Conservation (phyloP, 2,113 vertebrate genomes). For the Alectura lathami region DNA sequence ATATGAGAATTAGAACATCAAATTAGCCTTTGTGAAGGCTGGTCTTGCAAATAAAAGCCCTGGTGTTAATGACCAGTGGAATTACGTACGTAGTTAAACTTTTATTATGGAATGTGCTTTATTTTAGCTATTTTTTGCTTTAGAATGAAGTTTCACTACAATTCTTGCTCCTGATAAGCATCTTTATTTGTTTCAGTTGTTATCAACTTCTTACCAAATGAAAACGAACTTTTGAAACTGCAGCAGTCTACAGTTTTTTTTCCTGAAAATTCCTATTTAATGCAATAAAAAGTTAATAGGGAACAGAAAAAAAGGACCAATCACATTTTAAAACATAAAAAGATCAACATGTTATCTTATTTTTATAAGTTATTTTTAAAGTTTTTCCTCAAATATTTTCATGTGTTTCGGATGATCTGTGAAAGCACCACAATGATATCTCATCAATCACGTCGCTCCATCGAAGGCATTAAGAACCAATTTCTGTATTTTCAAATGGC, state of each 20-base stretch:
- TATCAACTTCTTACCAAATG: slow-evolving; percentile 17
- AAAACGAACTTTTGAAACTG: slow-evolving; percentile 43
- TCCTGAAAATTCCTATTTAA: slow-evolving; percentile 44
- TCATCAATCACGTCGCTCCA: neutral
- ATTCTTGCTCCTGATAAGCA: slow-evolving; percentile 17
- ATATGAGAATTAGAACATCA: neutral
- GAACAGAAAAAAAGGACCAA: slow-evolving; percentile 19
- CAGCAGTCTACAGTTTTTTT: neutral
- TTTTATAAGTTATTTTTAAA: neutral
- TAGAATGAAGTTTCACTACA: slow-evolving; percentile 10
- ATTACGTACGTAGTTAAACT: neutral
- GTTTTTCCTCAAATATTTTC: neutral
- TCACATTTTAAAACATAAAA: neutral
- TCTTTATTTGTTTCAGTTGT: slow-evolving; percentile 31
- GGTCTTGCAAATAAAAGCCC: slow-evolving; percentile 9
- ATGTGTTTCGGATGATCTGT: neutral
- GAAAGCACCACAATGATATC: neutral
- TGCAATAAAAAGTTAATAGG: slow-evolving; percentile 62
- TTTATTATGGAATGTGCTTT: slow-evolving; percentile 10
- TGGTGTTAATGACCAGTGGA: slow-evolving; percentile 36
- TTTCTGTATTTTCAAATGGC: slow-evolving; percentile 11
- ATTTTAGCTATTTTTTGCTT: slow-evolving; percentile 14
- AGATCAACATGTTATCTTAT: neutral
- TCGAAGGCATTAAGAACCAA: neutral
- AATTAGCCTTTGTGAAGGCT: neutral